phyloP scores from a whole-genome alignment of 1,140 invertebrate genomes.

The Centruroides sculpturatus region DNA sequence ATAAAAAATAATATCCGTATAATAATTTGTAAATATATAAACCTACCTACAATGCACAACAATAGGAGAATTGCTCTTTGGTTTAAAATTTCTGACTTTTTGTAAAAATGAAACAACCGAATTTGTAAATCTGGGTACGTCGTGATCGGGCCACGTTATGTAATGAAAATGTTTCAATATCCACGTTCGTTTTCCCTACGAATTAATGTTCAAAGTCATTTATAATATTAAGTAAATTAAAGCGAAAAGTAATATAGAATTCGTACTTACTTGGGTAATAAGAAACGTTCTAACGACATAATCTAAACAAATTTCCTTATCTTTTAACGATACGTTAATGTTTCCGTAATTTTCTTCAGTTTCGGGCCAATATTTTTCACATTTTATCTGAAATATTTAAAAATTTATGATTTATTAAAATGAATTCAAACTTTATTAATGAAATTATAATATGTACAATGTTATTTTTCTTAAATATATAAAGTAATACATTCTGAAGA shows the following conservation, averaged over 20 bases:
- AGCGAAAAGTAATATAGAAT: not conserved
- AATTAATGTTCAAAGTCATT: not conserved
- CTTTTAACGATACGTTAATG: conserved; percentile 5
- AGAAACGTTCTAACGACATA: conserved; percentile 11
- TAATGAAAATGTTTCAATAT: conserved; percentile 18
- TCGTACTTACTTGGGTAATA: conserved; percentile 7
- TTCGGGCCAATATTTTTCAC: conserved; percentile 48
- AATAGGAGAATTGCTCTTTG: not conserved
- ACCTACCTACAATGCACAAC: conserved; percentile 9
- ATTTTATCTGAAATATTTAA: conserved; percentile 38
- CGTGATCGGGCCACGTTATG: conserved; percentile 16
- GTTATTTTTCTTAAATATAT: too few relatives aligned
- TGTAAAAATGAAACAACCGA: conserved; percentile 8
- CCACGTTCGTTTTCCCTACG: not conserved
- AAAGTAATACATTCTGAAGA: too few relatives aligned
- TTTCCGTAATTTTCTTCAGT: conserved; percentile 18
- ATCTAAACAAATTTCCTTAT: conserved; percentile 8
- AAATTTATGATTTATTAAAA: too few relatives aligned
- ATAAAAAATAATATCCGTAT: too few relatives aligned
- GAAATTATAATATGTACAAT: too few relatives aligned
- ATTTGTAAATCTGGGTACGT: conserved; percentile 9
- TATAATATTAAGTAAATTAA: too few relatives aligned
- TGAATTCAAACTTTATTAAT: too few relatives aligned
- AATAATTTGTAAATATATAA: too few relatives aligned
- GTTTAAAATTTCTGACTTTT: not conserved